Conservation (phyloP, 2,797 vertebrate genomes). For the Hypotaenidia philippensis region DNA sequence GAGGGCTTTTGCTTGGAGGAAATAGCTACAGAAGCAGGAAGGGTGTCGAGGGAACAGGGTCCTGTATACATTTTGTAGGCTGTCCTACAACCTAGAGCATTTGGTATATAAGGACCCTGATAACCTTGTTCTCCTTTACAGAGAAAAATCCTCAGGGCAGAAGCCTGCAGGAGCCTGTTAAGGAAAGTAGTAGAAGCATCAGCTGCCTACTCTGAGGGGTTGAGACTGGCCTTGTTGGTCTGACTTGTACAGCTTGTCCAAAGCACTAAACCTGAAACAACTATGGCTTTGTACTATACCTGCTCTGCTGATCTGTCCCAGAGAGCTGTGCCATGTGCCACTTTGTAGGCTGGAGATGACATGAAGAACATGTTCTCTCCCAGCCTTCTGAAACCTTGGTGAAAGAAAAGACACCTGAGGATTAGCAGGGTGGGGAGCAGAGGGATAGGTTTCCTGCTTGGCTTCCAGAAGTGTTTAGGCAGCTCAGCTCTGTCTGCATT, state of each 20-base stretch:
- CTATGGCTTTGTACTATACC: not conserved
- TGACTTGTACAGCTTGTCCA: not conserved
- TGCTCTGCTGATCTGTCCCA: not conserved
- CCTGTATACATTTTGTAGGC: slow-evolving; percentile 15
- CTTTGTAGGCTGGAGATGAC: not conserved
- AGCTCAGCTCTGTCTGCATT: not conserved
- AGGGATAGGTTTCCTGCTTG: not conserved
- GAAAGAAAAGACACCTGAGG: not conserved
- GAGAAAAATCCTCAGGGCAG: not conserved
- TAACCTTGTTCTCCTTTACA: slow-evolving; percentile 11
- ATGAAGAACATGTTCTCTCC: not conserved
- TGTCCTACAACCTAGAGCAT: not conserved
- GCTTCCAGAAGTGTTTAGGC: not conserved
- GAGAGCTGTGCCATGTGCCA: not conserved
- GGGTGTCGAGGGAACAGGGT: not conserved
- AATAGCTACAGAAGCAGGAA: not conserved
- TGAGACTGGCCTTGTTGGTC: not conserved
- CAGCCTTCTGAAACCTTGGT: not conserved
- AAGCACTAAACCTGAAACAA: not conserved
- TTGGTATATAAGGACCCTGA: not conserved
- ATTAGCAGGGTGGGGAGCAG: not conserved
- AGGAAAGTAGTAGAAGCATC: not conserved
- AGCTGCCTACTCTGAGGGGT: not conserved
- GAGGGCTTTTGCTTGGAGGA: not conserved
- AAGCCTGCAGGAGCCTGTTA: not conserved